Percentiles rank a stretch among this genome's conserved stretches.
Evolutionary conservation across 2,888 invertebrate genomes (phyloP).

Genomic region (Sminthurides aquaticus): DNA sequence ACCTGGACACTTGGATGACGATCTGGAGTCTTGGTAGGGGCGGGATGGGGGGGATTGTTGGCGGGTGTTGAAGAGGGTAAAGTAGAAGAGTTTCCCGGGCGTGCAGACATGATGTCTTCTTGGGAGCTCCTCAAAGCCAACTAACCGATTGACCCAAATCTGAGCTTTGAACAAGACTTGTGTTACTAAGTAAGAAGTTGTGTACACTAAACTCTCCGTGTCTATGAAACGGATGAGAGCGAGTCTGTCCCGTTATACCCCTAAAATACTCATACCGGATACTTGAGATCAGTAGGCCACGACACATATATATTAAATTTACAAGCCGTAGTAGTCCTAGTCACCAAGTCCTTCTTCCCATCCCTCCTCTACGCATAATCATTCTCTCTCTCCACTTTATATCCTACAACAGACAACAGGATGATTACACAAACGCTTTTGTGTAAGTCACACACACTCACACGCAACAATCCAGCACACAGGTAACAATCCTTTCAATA

Average conservation of each 20-base stretch:
- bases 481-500: not conserved
- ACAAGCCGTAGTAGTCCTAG: no score
- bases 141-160: constrained; percentile 43
- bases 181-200: no score
- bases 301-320: constrained; percentile 13
- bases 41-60: constrained; percentile 30
- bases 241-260: constrained; percentile 26
- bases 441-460: not conserved
- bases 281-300: constrained; percentile 23
- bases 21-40: constrained; percentile 26
- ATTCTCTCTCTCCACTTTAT: no score
- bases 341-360: no score
- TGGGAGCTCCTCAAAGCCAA: constrained; percentile 42
- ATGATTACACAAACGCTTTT: not conserved
- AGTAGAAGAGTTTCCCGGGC: constrained; percentile 39
- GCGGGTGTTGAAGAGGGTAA: constrained; percentile 26
- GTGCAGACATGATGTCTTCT: constrained; percentile 42
- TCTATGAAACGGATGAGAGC: constrained; percentile 13
- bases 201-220: not conserved
- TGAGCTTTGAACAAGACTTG: no score
- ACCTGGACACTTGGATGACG: constrained; percentile 40
- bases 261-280: constrained; percentile 24
- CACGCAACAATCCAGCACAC: not conserved
- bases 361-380: no score
- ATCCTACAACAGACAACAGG: not conserved